phyloP scores from a whole-genome alignment of 2,113 vertebrate species.

The Neotoma lepida region DNA sequence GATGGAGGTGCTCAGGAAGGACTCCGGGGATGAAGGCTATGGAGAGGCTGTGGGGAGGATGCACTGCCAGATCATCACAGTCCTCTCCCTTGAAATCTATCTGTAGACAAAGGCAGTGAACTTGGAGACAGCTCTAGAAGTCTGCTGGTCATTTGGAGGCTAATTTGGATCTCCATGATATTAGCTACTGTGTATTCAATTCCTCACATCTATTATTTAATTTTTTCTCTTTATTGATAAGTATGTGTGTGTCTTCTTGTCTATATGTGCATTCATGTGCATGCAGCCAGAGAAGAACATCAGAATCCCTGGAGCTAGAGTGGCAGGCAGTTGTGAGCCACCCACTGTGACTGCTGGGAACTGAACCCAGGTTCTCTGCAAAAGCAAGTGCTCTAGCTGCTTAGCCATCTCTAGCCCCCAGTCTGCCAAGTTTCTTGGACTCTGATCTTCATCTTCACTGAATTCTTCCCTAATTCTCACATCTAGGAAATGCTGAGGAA shows the following conservation, averaged over 20 bases:
- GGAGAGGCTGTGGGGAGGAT: not conserved
- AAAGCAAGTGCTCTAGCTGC: not conserved
- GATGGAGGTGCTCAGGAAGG: not conserved
- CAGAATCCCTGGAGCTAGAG: not conserved
- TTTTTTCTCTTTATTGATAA: not conserved
- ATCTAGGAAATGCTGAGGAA: not conserved
- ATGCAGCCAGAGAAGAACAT: not conserved
- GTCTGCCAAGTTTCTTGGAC: not conserved
- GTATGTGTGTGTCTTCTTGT: not conserved
- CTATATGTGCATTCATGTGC: not conserved
- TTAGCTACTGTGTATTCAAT: fast-evolving
- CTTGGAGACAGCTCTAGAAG: not conserved
- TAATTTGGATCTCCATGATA: fast-evolving
- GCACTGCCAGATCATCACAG: too few species aligned
- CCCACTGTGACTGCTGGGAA: not conserved
- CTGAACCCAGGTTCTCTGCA: not conserved
- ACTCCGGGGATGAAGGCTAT: not conserved
- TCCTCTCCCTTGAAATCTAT: not conserved
- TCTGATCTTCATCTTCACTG: not conserved
- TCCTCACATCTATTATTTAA: not conserved
- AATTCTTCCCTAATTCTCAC: not conserved
- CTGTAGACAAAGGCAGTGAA: not conserved
- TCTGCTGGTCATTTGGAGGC: fast-evolving
- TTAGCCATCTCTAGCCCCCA: not conserved
- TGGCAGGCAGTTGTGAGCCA: not conserved